Evolutionary conservation across 2,797 vertebrate species (phyloP), one percentile per base, ranked within the genome.

Genomic region (Microcaecilia unicolor): DNA sequence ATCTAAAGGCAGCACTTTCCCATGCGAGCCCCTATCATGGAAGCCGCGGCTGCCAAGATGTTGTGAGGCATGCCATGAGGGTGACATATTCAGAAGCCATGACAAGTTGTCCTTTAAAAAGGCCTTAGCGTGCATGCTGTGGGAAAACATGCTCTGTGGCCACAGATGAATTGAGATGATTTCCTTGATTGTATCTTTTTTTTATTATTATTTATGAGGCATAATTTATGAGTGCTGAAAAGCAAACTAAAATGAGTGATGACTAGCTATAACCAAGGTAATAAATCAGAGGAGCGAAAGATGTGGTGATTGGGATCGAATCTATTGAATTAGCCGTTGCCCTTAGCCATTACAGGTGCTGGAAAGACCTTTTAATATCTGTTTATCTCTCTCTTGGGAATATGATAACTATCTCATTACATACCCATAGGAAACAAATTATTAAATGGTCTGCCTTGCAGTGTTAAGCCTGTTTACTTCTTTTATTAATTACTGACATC

Each of bases 141-240:
- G 74, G 70, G 74, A 72, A 74, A 76, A 81, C 75, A 72, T 9
- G 72, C 82, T 81, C 78, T 73, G 78, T 81, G 83, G 82, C 74
- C 82, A 74, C 68, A 74, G 78, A 82, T 85, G 84, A 89, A 89
- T 89, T 90, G 86, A 91, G 93, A 84, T 89, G 88, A 88, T 96
- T 92, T 87, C 70, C 84, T 81, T 92, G 91, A 94, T 92, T 93
- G 87, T 92, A 88, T 86, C n/a, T n/a, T n/a, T n/a, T n/a, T n/a
- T n/a, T n/a, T n/a, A 85, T 83, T 93, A 89, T 91, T 96, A 97
- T 96, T 98, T 97, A 96, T 92, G 89, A 93, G 89, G 70, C 68
- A 83, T 94, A 94, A 97, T 97, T 96, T 92, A 94, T 92, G 89
- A 93, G 85, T 78, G 64, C 77, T 70, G 73, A 75, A 78, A 76